Evolutionary conservation across 2,888 invertebrate species (phyloP), one percentile per base, ranked within the genome.

Genomic region (Hyposoter didymator): DNA sequence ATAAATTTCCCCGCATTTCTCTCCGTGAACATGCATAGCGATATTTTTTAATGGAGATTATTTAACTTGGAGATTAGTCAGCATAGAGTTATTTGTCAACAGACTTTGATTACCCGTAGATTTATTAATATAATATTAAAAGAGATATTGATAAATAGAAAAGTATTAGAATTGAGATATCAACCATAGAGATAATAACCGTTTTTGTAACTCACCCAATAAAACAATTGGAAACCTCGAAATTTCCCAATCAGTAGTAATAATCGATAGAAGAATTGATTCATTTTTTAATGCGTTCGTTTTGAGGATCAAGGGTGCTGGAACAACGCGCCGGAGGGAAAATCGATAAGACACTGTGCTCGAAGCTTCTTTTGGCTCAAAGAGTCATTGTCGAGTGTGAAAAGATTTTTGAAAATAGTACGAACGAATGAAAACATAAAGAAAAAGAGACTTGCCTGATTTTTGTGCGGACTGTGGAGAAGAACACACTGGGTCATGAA

Each of bases 391-490:
- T 35, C 4, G 22, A 7, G 19, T 14, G 32, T 32, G 19, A n/a
- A 32, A 49, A 35, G 2, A 39, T 14, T 22, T 19, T 47, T 35
- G n/a, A 59, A 32, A 45, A 64, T 70, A 10, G 6, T 39, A 64
- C 12, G 39, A 45, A 45, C 22, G 17, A 19, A 8, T 17, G 0
- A n/a, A 17, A 43, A 64, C 1, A 0, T 35, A 39, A 35, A 43
- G 6, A 32, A 19, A 64, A 39, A 52, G 35, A 43, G 2, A 88
- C 93, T 94, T 94, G 98, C 99, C 96, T 99, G 99, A 94, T 99
- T 99, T 94, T 99, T 99, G 93, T 99, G 98, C 88, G 98, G 97
- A 94, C 98, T 99, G 93, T 98, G 98, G 84, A 98, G 96, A 59
- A 99, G 95, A 91, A 98, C 97, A 89, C 98, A 97, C 94, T 99